Evolutionary conservation across 2,888 invertebrate species (phyloP).

Genomic region (Nymphalis urticae): DNA sequence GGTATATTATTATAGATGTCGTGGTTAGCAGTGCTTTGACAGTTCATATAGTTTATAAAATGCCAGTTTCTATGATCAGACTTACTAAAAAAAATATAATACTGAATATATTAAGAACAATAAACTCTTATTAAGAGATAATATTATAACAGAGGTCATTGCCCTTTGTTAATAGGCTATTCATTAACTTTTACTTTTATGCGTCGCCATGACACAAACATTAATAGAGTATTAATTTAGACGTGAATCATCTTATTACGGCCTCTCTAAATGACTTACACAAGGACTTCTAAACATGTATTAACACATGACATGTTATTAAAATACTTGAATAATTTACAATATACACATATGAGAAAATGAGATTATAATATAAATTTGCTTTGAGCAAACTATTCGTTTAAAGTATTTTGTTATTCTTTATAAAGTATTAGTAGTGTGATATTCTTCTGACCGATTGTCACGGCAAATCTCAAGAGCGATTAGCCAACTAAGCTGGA

Average conservation of each 20-base stretch:
- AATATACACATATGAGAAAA: conserved; percentile 9
- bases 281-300: conserved; percentile 22
- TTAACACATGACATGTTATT: conserved; percentile 25
- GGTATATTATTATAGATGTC: too few species aligned
- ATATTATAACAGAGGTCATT: conserved; percentile 29
- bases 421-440: too few species aligned
- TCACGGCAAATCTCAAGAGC: too few species aligned
- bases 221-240: conserved; percentile 32
- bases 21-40: too few species aligned
- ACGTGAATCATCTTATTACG: conserved; percentile 31
- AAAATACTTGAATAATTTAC: conserved; percentile 19
- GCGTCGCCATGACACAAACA: conserved; percentile 33
- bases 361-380: conserved; percentile 2
- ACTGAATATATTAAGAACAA: not conserved
- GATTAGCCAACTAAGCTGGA: too few species aligned
- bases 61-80: not conserved
- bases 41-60: too few species aligned
- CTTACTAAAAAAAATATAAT: not conserved
- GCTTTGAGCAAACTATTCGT: not conserved
- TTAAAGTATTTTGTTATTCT: not conserved
- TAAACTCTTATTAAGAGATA: conserved; percentile 16
- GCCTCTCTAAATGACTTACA: conserved; percentile 27
- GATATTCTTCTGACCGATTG: too few species aligned
- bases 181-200: conserved; percentile 38
- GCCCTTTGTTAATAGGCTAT: conserved; percentile 31